Conservation (phyloP, 2,113 vertebrate species). For the Anser cygnoides region DNA sequence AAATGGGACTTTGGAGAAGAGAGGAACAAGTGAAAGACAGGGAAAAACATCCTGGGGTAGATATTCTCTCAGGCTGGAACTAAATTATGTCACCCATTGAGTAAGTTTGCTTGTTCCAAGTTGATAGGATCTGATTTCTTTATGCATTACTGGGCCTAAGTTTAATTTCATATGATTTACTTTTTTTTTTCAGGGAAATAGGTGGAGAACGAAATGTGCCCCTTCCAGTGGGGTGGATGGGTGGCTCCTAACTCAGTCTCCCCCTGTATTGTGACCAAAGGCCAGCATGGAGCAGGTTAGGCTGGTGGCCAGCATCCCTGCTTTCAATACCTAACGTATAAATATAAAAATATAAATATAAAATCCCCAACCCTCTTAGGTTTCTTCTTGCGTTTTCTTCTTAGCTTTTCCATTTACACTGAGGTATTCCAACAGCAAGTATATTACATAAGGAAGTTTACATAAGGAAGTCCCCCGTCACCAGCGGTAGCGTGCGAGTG, state of each 20-base stretch:
- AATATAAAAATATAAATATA: too few relatives aligned
- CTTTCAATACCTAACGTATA: background rate
- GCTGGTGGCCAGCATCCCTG: background rate
- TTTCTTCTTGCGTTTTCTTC: background rate
- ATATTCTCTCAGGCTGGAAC: background rate
- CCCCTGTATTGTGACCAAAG: background rate
- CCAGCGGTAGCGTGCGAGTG: background rate
- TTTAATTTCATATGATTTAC: background rate
- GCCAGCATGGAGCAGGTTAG: background rate
- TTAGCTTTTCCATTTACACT: background rate
- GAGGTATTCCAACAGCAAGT: rapidly evolving
- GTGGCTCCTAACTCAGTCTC: background rate
- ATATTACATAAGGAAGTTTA: rapidly evolving
- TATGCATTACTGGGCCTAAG: background rate
- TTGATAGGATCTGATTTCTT: background rate
- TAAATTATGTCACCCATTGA: background rate
- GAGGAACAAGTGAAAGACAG: background rate
- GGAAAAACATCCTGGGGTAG: background rate
- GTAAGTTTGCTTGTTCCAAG: background rate
- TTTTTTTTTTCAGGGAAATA: background rate
- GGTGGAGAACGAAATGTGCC: background rate
- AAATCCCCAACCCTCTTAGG: background rate
- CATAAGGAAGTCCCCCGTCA: background rate
- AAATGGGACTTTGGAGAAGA: background rate
- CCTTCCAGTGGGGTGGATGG: background rate